Evolutionary conservation across 2,113 vertebrate species (phyloP), one percentile per base, ranked within the genome.

Genomic region (Hippocampus abdominalis): DNA sequence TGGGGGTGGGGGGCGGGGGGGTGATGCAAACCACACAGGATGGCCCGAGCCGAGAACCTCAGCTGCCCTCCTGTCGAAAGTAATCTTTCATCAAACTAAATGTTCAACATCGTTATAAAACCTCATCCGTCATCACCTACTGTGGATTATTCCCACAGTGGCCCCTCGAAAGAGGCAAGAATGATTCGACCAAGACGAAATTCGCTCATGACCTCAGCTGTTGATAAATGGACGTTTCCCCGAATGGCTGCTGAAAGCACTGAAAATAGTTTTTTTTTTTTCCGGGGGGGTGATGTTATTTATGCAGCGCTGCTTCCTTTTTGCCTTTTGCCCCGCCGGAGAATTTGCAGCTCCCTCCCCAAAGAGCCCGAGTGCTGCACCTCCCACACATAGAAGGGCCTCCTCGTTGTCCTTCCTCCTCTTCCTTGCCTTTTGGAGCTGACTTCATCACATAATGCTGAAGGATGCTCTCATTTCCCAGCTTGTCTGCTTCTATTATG

Each of bases 341-440:
- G 78, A 80, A 80, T 82, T 83, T 66, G 23, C 76, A 79, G 80
- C 83, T 79, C 76, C 73, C 61, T 69, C 49, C 72, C 75, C 9
- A 54, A n/a, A 54, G 71, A 81, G 84, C n/a, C 49, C 4, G 36
- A 11, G 23, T 62, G 32, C 64, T 63, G 72, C 65, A 72, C 84
- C 84, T 89, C 87, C 86, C 77, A 90, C 86, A 75, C 71, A 71
- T 61, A 71, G 32, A 36, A 36, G 72, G 51, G 21, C 51, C 21
- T 54, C 21, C 51, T 54, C 21, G n/a, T 54, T n/a, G 8, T 21
- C n/a, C n/a, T 54, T 21, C 56, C 56, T 29, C 56, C 13, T 13
- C 56, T 59, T 29, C 4, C 56, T 59, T 16, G 27, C 10, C 8
- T 60, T 60, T 60, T 8, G 57, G 27, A 32, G 57, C 27, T 18